Percentiles rank a stretch among this genome's conserved stretches.
Evolutionary conservation across 1,140 invertebrate species (phyloP).

Genomic region (Cydia strobilella): DNA sequence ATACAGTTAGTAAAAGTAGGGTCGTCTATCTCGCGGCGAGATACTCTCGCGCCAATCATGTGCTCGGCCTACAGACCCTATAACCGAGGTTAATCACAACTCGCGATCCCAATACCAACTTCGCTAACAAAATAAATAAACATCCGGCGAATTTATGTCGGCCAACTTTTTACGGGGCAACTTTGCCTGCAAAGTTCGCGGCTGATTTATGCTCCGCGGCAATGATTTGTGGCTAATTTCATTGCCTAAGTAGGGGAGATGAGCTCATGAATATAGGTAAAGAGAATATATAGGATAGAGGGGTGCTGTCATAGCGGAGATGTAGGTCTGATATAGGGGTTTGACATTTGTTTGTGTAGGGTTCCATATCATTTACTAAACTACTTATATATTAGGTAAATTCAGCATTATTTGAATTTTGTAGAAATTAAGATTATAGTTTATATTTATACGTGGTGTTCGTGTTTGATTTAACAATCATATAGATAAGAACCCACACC

Average conservation of each 20-base stretch:
- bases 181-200: not conserved
- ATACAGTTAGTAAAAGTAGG: too few species aligned
- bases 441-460: too few species aligned
- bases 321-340: too few species aligned
- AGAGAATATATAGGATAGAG: too few species aligned
- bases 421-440: too few species aligned
- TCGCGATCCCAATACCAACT: not conserved
- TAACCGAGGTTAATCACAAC: not conserved
- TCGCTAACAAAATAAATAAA: conserved; percentile 14
- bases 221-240: conserved; percentile 16
- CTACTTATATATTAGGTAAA: not conserved
- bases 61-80: too few species aligned
- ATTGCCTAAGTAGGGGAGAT: not conserved
- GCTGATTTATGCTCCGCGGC: not conserved
- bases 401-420: too few species aligned
- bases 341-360: not conserved
- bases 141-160: not conserved
- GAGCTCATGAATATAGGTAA: conserved; percentile 6
- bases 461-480: too few species aligned
- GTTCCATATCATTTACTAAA: not conserved
- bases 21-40: too few species aligned
- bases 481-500: too few species aligned
- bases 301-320: too few species aligned
- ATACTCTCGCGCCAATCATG: too few species aligned
- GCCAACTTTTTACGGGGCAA: conserved; percentile 4